Conservation (phyloP, 2,888 invertebrate species). For the Plagodis dolabraria region DNA sequence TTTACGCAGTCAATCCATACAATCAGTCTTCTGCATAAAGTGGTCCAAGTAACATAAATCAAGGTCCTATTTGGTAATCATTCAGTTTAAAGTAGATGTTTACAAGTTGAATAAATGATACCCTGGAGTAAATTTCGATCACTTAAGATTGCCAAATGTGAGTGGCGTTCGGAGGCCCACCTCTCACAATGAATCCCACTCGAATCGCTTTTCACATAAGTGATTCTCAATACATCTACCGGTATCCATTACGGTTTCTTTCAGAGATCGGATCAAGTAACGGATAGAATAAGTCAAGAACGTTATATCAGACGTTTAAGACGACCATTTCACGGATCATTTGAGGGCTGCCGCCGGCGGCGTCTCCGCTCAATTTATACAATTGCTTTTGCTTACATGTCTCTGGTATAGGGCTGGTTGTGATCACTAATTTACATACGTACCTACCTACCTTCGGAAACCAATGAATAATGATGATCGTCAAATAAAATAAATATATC, state of each 20-base stretch:
- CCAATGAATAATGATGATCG: no score
- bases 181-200: conserved; percentile 31
- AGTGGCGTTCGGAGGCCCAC: conserved; percentile 18
- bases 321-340: conserved; percentile 60
- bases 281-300: conserved; percentile 60
- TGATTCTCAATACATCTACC: conserved; percentile 48
- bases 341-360: conserved; percentile 45
- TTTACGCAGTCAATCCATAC: no score
- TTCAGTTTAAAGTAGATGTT: conserved; percentile 5
- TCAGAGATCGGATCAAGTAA: conserved; percentile 52
- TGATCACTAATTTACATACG: not conserved
- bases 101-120: conserved; percentile 20
- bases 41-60: no score
- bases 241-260: conserved; percentile 47
- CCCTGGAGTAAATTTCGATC: conserved; percentile 24
- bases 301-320: conserved; percentile 56
- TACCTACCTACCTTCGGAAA: no score
- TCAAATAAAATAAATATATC: no score
- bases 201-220: conserved; percentile 40
- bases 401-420: conserved; percentile 26
- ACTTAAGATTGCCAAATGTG: conserved; percentile 32
- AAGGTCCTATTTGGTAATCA: no score
- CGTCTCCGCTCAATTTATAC: conserved; percentile 58
- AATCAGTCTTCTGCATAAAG: no score
- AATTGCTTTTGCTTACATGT: conserved; percentile 50